phyloP scores from a whole-genome alignment of 2,888 invertebrate species.

The Macrophya alboannulata region DNA sequence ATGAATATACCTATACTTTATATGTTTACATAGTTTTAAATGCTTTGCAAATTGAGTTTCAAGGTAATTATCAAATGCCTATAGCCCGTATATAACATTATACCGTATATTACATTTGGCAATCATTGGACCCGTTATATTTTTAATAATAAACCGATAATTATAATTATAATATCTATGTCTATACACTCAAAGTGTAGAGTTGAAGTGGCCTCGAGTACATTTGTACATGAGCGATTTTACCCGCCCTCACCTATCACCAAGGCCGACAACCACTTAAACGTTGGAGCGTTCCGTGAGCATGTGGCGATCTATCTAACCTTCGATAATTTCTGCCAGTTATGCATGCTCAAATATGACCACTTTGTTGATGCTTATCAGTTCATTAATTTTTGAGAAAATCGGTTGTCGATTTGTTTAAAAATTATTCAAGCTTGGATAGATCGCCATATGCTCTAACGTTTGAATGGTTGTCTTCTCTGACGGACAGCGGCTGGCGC shows the following conservation, averaged over 20 bases:
- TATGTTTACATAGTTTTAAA: not conserved
- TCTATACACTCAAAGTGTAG: not conserved
- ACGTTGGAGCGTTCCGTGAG: not conserved
- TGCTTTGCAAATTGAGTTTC: not conserved
- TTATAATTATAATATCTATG: not conserved
- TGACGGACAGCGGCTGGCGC: not conserved
- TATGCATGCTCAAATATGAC: not conserved
- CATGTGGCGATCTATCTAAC: not conserved
- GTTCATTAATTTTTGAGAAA: not conserved
- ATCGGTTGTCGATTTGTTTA: not conserved
- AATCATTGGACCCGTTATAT: not conserved
- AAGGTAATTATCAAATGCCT: not conserved
- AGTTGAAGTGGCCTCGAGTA: not conserved
- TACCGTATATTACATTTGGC: not conserved
- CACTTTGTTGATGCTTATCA: not conserved
- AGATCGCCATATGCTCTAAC: not conserved
- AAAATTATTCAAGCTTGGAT: not conserved
- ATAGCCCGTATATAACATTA: not conserved
- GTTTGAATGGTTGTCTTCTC: not conserved
- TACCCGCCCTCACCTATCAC: not conserved
- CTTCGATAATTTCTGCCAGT: not conserved
- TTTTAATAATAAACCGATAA: conserved; percentile 4
- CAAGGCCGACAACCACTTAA: not conserved
- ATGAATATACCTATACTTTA: not conserved
- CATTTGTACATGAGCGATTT: not conserved